Evolutionary conservation across 1,140 invertebrate species (phyloP).

Genomic region (Plodia interpunctella): DNA sequence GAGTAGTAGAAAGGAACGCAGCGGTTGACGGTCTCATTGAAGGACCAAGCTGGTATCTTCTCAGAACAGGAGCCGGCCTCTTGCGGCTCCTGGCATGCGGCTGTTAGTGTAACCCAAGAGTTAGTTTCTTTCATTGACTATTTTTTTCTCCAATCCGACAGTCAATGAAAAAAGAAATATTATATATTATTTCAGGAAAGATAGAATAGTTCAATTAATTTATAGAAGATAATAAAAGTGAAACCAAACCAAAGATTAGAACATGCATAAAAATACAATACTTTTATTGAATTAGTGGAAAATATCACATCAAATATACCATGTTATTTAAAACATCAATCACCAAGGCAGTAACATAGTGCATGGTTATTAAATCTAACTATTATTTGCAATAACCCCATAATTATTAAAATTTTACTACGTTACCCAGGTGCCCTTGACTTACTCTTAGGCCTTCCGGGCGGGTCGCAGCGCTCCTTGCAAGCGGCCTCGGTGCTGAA

Average conservation of each 20-base stretch:
- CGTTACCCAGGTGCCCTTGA: slow-evolving; percentile 3
- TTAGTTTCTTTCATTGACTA: slow-evolving; percentile 20
- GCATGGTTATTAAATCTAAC: too few species aligned
- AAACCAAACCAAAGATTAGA: slow-evolving; percentile 3
- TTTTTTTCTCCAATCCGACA: too few species aligned
- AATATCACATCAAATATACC: too few species aligned
- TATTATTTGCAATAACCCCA: too few species aligned
- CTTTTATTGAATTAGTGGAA: too few species aligned
- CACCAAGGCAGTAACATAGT: too few species aligned
- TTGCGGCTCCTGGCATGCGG: slow-evolving; percentile 88
- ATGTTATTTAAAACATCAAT: too few species aligned
- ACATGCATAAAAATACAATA: too few species aligned
- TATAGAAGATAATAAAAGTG: too few species aligned
- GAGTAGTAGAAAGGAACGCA: slow-evolving; percentile 97
- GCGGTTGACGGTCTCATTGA: slow-evolving; percentile 88
- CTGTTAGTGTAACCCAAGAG: slow-evolving; percentile 62
- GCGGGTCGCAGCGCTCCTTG: slow-evolving; percentile 84
- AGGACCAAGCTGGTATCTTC: slow-evolving; percentile 89
- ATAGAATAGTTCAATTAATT: too few species aligned
- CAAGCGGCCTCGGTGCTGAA: slow-evolving; percentile 90
- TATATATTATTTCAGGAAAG: not conserved
- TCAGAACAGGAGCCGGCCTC: slow-evolving; percentile 89
- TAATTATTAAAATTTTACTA: too few species aligned
- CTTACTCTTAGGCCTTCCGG: slow-evolving; percentile 85
- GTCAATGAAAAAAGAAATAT: not conserved